phyloP scores from a whole-genome alignment of 2,113 vertebrate species.

The Syngnathus scovelli region DNA sequence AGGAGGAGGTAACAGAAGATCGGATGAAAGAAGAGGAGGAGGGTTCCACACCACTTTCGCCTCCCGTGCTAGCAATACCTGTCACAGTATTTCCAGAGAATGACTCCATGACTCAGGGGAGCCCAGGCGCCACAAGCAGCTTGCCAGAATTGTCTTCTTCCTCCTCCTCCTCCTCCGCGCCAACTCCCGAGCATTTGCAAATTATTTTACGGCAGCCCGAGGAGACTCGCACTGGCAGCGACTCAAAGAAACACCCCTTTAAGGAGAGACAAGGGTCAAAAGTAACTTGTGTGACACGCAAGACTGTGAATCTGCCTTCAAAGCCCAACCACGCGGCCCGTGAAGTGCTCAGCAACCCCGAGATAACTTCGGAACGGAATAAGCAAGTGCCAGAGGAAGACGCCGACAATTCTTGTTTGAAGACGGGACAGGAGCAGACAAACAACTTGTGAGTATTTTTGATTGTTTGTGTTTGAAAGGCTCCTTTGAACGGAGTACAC shows the following conservation, averaged over 20 bases:
- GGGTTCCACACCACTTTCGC: slow-evolving; percentile 48
- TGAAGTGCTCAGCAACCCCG: slow-evolving; percentile 36
- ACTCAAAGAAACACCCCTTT: slow-evolving; percentile 16
- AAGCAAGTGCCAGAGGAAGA: slow-evolving; percentile 14
- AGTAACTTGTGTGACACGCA: slow-evolving; percentile 43
- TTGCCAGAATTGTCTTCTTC: slow-evolving; percentile 30
- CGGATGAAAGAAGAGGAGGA: slow-evolving; percentile 36
- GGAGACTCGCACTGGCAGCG: slow-evolving; percentile 11
- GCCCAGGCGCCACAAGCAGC: slow-evolving; percentile 24
- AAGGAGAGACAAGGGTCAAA: slow-evolving; percentile 21
- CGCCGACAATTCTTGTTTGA: slow-evolving; percentile 12
- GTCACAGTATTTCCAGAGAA: slow-evolving; percentile 55
- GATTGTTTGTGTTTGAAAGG: slow-evolving; percentile 22
- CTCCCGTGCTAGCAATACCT: slow-evolving; percentile 52
- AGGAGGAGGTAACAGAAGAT: slow-evolving; percentile 39
- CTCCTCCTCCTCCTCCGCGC: slow-evolving; percentile 18
- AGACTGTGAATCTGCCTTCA: slow-evolving; percentile 61
- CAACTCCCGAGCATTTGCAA: slow-evolving; percentile 29
- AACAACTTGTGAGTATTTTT: slow-evolving; percentile 62
- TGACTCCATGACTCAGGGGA: slow-evolving; percentile 13
- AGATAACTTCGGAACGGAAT: slow-evolving; percentile 34
- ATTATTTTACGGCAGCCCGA: slow-evolving; percentile 13
- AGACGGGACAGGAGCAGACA: slow-evolving; percentile 27
- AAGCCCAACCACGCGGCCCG: slow-evolving; percentile 50
- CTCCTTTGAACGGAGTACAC: slow-evolving; percentile 33